Evolutionary conservation across 2,797 vertebrate species (phyloP).

Genomic region (Ctenopoma multispine): DNA sequence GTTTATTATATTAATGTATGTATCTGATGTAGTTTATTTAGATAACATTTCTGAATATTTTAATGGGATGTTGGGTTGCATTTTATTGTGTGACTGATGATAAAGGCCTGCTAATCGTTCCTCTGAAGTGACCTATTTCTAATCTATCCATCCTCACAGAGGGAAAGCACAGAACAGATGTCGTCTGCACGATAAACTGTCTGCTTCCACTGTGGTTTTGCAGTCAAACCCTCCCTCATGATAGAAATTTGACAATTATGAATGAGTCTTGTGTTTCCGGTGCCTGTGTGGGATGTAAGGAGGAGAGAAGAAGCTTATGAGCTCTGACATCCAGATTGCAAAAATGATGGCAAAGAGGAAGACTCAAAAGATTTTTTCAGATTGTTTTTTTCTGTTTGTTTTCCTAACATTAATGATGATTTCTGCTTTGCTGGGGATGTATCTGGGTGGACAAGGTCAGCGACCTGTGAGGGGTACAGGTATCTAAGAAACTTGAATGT

Average conservation of each 20-base stretch:
- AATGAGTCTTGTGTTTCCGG: constrained; percentile 42
- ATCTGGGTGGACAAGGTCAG: constrained; percentile 63
- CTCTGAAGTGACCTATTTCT: constrained; percentile 17
- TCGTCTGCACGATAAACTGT: constrained; percentile 18
- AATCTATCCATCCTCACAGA: constrained; percentile 17
- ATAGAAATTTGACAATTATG: constrained; percentile 40
- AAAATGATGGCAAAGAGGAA: constrained; percentile 36
- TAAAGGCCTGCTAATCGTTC: constrained; percentile 18
- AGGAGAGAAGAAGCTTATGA: constrained; percentile 39
- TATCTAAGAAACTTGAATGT: constrained; percentile 58
- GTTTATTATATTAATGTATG: too few species aligned
- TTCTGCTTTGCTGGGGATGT: constrained; percentile 45
- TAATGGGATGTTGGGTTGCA: not conserved
- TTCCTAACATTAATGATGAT: constrained; percentile 46
- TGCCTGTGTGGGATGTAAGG: constrained; percentile 43
- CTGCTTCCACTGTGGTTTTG: constrained; percentile 17
- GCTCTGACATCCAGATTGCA: constrained; percentile 54
- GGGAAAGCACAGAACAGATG: constrained; percentile 22
- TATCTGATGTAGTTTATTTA: not conserved
- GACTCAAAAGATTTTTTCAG: constrained; percentile 17
- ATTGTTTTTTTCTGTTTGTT: constrained; percentile 25
- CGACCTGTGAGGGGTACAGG: constrained; percentile 51
- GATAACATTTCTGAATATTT: not conserved
- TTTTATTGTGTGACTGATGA: constrained; percentile 4
- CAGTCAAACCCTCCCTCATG: constrained; percentile 17